A percentile compares a stretch with the other conserved stretches of the same genome.
Conservation (phyloP, 2,113 vertebrate species). For the Phoenicopterus ruber region DNA sequence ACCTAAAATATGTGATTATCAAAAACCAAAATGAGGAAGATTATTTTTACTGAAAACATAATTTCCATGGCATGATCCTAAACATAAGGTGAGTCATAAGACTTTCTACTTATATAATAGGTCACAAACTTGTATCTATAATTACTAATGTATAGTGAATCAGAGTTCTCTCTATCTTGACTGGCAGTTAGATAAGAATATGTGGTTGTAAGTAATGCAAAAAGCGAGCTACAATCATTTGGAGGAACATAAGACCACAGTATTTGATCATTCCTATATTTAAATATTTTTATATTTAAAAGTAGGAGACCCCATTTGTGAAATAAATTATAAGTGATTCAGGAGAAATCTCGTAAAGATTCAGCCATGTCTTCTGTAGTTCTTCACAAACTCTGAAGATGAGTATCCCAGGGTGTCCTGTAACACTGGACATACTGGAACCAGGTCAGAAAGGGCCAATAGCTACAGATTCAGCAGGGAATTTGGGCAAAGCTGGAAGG, state of each 20-base stretch:
- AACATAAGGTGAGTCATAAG: background rate
- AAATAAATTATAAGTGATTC: background rate
- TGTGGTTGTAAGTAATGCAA: background rate
- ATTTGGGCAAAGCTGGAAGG: background rate
- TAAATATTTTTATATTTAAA: background rate
- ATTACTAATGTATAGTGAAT: background rate
- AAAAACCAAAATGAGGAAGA: background rate
- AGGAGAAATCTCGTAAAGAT: background rate
- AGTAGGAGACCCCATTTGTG: background rate
- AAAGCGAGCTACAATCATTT: background rate
- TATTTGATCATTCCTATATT: background rate
- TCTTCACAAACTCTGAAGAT: background rate
- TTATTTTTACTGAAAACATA: background rate
- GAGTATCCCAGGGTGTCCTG: background rate
- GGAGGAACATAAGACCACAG: background rate
- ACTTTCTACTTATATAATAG: background rate
- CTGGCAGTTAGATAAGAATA: background rate
- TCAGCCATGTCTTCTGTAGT: background rate
- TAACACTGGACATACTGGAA: background rate
- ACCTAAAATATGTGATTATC: background rate
- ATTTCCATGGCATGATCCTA: background rate
- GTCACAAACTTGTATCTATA: background rate
- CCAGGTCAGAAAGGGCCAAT: background rate
- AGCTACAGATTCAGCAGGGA: background rate
- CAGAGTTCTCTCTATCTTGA: background rate